Evolutionary conservation across 1,140 invertebrate genomes (phyloP).

Genomic region (Drosophila lowei): DNA sequence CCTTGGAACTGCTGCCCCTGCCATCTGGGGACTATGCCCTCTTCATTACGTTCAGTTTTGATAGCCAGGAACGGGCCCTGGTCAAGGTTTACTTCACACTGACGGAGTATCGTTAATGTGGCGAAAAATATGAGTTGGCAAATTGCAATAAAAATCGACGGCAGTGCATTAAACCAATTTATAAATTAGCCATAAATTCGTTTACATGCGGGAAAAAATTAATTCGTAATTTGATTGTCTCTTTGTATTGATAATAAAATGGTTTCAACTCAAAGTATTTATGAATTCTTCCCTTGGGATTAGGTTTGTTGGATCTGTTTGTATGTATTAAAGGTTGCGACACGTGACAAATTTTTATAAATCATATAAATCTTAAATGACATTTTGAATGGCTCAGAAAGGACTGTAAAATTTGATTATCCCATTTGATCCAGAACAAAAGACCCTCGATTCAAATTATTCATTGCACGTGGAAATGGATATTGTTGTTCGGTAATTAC

Average conservation of each 20-base stretch:
- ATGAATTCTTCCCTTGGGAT: background rate
- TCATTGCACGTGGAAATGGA: background rate
- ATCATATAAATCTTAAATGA: too few relatives aligned
- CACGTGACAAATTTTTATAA: slow-evolving; percentile 9
- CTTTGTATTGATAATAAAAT: slow-evolving; percentile 44
- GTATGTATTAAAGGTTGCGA: slow-evolving; percentile 7
- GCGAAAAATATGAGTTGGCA: slow-evolving; percentile 18
- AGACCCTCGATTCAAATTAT: too few relatives aligned
- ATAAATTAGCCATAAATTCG: slow-evolving; percentile 52
- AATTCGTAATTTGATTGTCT: slow-evolving; percentile 34
- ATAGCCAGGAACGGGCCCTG: slow-evolving; percentile 29
- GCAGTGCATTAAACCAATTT: slow-evolving; percentile 70
- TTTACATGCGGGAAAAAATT: slow-evolving; percentile 35
- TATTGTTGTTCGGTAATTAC: background rate
- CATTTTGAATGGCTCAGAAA: too few relatives aligned
- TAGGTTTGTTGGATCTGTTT: background rate
- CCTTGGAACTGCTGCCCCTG: slow-evolving; percentile 54
- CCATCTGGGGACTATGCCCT: slow-evolving; percentile 67
- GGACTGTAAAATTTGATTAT: too few relatives aligned
- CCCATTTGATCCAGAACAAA: too few relatives aligned
- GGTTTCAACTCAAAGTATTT: slow-evolving; percentile 28
- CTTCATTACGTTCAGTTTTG: slow-evolving; percentile 53
- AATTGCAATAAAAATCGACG: slow-evolving; percentile 45
- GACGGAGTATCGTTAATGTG: slow-evolving; percentile 49
- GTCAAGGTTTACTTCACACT: slow-evolving; percentile 65